These are phyloP conservation scores for Hypercompe scribonia DNA, from an alignment of 2,888 invertebrate species.

Conservation along the genomic window DNA sequence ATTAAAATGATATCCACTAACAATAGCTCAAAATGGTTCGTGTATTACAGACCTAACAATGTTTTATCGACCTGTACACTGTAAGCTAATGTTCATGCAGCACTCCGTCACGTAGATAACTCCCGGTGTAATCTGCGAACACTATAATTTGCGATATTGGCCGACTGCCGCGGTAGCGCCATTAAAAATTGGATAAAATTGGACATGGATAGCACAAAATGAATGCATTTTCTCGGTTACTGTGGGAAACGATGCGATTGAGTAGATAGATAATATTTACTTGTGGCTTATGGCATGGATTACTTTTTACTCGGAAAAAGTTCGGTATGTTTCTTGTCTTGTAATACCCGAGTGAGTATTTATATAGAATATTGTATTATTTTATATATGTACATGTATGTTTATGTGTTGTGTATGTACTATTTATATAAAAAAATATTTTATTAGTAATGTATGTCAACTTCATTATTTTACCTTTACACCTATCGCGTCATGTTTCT, in stretches of 20 bases:
- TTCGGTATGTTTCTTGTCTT: background rate
- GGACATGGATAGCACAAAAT: conserved; percentile 70
- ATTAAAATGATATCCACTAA: background rate
- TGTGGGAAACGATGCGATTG: conserved; percentile 59
- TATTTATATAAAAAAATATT: no score
- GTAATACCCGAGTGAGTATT: no score
- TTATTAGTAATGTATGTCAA: no score
- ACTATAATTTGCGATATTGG: conserved; percentile 84
- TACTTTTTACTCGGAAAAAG: conserved; percentile 1
- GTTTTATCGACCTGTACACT: conserved; percentile 28
- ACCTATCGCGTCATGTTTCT: no score
- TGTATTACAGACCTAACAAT: conserved; percentile 10
- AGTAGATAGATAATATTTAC: conserved; percentile 29
- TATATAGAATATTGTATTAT: no score
- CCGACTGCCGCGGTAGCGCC: conserved; percentile 76
- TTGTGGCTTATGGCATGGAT: conserved; percentile 10
- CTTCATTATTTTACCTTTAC: no score
- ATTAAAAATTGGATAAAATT: conserved; percentile 78
- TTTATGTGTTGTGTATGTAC: no score
- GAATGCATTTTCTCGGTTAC: conserved; percentile 63
- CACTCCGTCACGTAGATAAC: conserved; percentile 68
- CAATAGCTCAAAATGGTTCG: background rate
- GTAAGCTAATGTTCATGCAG: conserved; percentile 31
- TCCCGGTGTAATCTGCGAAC: conserved; percentile 76
- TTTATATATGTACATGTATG: no score